Evolutionary conservation across 2,888 invertebrate species (phyloP), one percentile per base, ranked within the genome.

Genomic region (Oscheius sp.): DNA sequence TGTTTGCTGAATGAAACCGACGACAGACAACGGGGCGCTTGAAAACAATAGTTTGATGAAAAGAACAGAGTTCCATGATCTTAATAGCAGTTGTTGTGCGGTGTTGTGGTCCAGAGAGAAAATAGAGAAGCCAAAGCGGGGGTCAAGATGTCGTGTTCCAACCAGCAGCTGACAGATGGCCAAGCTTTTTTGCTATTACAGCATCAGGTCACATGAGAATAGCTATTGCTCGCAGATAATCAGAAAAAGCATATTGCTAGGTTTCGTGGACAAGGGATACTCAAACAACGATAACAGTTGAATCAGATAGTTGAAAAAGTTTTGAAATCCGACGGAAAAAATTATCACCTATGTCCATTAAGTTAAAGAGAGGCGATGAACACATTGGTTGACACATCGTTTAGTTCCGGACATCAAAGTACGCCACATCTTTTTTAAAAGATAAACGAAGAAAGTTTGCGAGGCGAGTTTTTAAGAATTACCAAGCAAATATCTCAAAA

Each of bases 121-220:
- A 54, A 32, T 4, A 38, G 57, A 57, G 17, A 59, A 59, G 28
- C n/a, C 3, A 44, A 51, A 51, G 51, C 54, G 54, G 36, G n/a
- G 54, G 54, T 54, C 54, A 54, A 54, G 54, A 47, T 24, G 24
- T 36, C 54, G 54, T 54, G 54, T 54, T 36, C 36, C 8, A 28
- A 17, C 24, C 44, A 41, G 54, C 54, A 54, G 44, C 59, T 59
- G 59, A 44, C 59, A 59, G 59, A 59, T 59, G 59, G 59, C 44
- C 38, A 32, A 41, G 47, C 47, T 62, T 62, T 62, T 62, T 62
- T 24, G 32, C 22, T 22, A 28, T 62, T 62, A 62, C 62, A 62
- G 62, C 62, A 47, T n/a, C 20, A 36, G 62, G 62, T 62, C 62
- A 62, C 62, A 62, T 62, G 62, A 41, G 59, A 59, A 30, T 22